phyloP scores from a whole-genome alignment of 2,113 vertebrate species.

The Camelus dromedarius region DNA sequence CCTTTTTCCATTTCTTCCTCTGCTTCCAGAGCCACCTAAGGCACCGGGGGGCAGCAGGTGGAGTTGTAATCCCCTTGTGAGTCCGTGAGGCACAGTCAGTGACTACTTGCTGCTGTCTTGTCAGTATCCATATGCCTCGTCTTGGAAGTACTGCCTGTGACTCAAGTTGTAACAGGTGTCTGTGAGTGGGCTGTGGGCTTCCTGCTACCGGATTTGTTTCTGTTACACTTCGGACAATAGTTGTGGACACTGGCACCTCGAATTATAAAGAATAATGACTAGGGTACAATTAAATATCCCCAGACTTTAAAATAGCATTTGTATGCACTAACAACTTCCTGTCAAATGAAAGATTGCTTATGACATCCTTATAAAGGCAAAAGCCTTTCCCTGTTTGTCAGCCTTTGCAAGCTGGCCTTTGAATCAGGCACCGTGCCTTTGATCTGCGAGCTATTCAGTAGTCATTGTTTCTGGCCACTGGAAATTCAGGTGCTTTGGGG shows the following conservation, averaged over 20 bases:
- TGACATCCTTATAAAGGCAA: constrained; percentile 66
- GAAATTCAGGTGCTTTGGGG: not conserved
- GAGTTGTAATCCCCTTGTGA: not conserved
- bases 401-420: not conserved
- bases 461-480: not conserved
- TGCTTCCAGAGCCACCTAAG: not conserved
- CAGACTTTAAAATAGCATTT: constrained; percentile 69
- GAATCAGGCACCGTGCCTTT: not conserved
- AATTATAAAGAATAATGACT: constrained; percentile 74
- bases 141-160: constrained; percentile 23
- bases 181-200: constrained; percentile 71
- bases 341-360: constrained; percentile 59
- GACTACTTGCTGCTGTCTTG: not conserved
- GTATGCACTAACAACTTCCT: constrained; percentile 64
- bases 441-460: not conserved
- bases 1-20: not conserved
- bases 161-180: constrained; percentile 57
- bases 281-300: constrained; percentile 72
- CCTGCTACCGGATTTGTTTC: constrained; percentile 67
- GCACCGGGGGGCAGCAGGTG: not conserved
- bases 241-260: constrained; percentile 50
- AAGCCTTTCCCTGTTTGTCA: not conserved
- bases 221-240: constrained; percentile 56
- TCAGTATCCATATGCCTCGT: not conserved
- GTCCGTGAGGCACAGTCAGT: not conserved